A percentile compares a stretch with the other conserved stretches of the same genome.
Conservation (phyloP, 2,797 vertebrate species). For the Gallinago nigripennis region DNA sequence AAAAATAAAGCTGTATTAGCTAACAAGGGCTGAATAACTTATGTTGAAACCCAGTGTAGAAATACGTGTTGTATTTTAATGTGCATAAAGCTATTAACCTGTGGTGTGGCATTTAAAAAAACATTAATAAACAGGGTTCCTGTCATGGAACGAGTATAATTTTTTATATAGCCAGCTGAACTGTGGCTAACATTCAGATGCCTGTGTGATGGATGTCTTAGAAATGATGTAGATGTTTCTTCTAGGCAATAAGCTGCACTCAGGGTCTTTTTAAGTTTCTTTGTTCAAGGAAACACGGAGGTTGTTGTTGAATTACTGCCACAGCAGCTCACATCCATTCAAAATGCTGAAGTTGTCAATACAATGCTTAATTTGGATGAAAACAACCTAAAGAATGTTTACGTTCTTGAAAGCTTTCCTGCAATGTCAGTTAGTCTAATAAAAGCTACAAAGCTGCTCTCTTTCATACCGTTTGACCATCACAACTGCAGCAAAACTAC, state of each 20-base stretch:
- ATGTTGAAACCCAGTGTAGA: not conserved
- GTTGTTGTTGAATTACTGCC: accelerated
- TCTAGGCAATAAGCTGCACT: not conserved
- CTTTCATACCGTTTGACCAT: not conserved
- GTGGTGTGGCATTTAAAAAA: not conserved
- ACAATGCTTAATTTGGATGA: not conserved
- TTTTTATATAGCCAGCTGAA: not conserved
- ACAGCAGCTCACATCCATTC: not conserved
- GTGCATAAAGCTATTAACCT: not conserved
- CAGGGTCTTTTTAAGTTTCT: not conserved
- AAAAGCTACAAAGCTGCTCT: not conserved
- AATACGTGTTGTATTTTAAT: not conserved
- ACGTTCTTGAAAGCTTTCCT: not conserved
- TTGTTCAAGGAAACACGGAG: not conserved
- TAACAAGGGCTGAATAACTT: not conserved
- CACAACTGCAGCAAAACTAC: not conserved
- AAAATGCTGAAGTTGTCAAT: not conserved
- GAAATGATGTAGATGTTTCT: not conserved
- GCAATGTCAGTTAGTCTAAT: not conserved
- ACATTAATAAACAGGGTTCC: not conserved
- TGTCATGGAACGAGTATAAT: not conserved
- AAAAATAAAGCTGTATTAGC: not conserved
- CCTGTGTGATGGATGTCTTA: not conserved
- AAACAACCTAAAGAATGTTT: not conserved
- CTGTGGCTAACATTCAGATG: not conserved